Evolutionary conservation across 2,888 invertebrate genomes (phyloP), one percentile per base, ranked within the genome.

Genomic region (Patella ulyssiponensis): DNA sequence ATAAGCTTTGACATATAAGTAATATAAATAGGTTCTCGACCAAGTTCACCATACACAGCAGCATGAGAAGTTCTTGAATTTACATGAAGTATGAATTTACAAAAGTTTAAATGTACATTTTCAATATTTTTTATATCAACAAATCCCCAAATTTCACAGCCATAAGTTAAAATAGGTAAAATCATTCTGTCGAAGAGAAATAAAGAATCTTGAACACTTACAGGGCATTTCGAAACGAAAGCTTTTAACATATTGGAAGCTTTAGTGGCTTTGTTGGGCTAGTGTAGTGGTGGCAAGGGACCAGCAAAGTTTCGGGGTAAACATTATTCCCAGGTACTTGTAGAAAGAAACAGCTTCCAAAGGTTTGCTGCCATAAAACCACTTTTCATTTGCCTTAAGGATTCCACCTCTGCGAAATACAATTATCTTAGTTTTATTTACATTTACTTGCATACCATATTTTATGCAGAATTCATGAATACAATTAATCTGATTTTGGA

Each of bases 71-170:
- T 77, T 33, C 70, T 74, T 33, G 73, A 51, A 70, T 58, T 51
- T 27, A 77, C 33, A 70, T 51, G n/a, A 56, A 71, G 56, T 53
- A 70, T 23, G 15, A 23, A 53, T 53, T 77, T 77, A 69, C 74
- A 74, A 70, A 77, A 77, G 15, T 74, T 69, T 27, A 71, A 70
- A 54, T 77, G 77, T 14, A 77, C 70, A 33, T 69, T 77, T 77
- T 77, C 77, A 33, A 74, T 51, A 23, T 69, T 33, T 70, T 70
- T 58, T 69, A 44, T 33, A 15, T 23, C 44, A 52, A 33, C 14
- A 73, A 54, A 74, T 27, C 77, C 74, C 77, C 77, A 77, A 53
- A 77, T 70, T 27, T 77, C 74, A 44, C 74, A 74, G 11, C 77
- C 77, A 20, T 77, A 77, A 27, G 54, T 58, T 53, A 71, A 58